Evolutionary conservation across 2,113 vertebrate species (phyloP).

Genomic region (Chrysemys picta): DNA sequence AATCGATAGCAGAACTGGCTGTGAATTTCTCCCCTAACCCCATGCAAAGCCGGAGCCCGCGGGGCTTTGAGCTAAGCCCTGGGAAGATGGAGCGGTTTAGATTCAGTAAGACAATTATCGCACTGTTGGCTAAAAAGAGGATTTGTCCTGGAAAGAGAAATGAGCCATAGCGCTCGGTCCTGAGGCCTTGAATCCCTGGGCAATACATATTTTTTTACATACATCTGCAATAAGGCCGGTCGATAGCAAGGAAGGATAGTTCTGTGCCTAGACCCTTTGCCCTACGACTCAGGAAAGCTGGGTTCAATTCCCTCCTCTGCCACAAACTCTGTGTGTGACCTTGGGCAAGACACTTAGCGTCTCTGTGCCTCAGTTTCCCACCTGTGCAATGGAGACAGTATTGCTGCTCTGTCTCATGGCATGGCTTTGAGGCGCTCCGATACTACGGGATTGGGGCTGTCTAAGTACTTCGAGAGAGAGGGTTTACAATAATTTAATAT

Average conservation of each 20-base stretch:
- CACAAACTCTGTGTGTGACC: neutral
- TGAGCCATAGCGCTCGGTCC: neutral
- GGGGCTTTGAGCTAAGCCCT: neutral
- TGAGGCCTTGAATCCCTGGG: neutral
- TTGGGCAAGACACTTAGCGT: neutral
- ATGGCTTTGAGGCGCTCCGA: too few relatives aligned
- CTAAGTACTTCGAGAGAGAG: too few relatives aligned
- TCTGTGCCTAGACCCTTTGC: too few relatives aligned
- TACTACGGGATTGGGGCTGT: too few relatives aligned
- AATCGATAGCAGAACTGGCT: neutral
- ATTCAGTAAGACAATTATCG: neutral
- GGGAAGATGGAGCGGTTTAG: neutral
- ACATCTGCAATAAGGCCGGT: neutral
- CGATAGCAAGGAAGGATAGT: neutral
- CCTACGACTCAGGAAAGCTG: neutral
- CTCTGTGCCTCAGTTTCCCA: neutral
- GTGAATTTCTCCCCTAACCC: neutral
- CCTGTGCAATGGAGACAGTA: neutral
- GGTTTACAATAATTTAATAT: too few relatives aligned
- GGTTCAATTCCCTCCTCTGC: neutral
- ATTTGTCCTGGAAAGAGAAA: neutral
- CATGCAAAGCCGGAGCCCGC: neutral
- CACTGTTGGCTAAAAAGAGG: neutral
- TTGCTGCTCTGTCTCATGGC: neutral
- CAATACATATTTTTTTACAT: neutral